phyloP scores from a whole-genome alignment of 2,797 vertebrate species.

The Enteromius viviparus region DNA sequence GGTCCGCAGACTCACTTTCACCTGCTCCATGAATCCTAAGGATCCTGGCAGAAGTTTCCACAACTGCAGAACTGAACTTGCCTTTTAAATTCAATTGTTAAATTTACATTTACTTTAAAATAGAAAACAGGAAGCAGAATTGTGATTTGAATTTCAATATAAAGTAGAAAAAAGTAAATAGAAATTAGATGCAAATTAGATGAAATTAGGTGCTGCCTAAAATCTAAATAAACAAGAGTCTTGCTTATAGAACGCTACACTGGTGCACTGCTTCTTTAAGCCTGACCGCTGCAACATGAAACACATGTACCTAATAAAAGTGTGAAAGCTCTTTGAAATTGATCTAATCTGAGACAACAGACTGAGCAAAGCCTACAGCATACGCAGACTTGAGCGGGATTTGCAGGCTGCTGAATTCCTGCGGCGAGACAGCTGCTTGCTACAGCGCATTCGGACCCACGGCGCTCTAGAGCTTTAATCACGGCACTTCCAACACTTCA shows the following conservation, averaged over 20 bases:
- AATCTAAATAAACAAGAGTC: constrained; percentile 20
- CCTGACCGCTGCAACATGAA: constrained; percentile 48
- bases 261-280: constrained; percentile 61
- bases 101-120: not conserved
- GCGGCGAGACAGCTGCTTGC: constrained; percentile 63
- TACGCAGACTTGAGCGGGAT: constrained; percentile 69
- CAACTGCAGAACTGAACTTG: not conserved
- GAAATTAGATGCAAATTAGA: not conserved
- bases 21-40: constrained; percentile 47
- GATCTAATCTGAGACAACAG: constrained; percentile 69
- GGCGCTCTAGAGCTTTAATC: constrained; percentile 78
- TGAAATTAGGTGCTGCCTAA: not conserved
- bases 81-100: not conserved
- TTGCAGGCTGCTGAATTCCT: constrained; percentile 67
- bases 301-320: constrained; percentile 54
- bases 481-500: constrained; percentile 66
- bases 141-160: not conserved
- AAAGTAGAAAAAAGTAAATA: constrained; percentile 62
- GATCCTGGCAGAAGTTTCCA: constrained; percentile 29
- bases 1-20: constrained; percentile 33
- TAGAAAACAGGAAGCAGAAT: not conserved
- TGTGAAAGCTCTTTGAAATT: constrained; percentile 53
- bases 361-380: constrained; percentile 70
- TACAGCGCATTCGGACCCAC: constrained; percentile 67
- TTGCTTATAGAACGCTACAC: not conserved